Conservation (phyloP, 1,140 invertebrate species). For the Lasioglossum baleicum region DNA sequence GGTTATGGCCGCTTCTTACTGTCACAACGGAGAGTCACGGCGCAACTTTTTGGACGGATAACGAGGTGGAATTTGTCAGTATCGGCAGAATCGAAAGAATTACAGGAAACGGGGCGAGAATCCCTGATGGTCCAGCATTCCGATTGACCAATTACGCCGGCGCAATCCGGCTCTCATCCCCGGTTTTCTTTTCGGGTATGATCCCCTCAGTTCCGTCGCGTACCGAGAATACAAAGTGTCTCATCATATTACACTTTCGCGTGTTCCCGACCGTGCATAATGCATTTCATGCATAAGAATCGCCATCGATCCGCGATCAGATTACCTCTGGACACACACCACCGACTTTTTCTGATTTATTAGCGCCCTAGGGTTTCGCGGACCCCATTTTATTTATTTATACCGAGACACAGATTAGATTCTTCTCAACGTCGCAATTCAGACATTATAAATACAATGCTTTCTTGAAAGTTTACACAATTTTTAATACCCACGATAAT, state of each 20-base stretch:
- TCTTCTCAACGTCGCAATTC: no score
- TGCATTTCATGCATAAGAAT: background rate
- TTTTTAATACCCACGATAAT: no score
- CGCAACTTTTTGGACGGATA: constrained; percentile 36
- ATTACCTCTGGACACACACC: background rate
- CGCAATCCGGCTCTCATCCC: background rate
- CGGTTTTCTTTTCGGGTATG: constrained; percentile 7
- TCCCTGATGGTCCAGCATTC: constrained; percentile 38
- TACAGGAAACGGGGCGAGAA: constrained; percentile 30
- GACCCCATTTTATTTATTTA: no score
- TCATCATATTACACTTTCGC: background rate
- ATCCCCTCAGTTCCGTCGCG: background rate
- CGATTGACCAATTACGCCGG: constrained; percentile 36
- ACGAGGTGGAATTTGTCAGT: constrained; percentile 46
- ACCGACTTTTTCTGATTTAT: no score
- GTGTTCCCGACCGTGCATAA: no score
- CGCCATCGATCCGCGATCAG: background rate
- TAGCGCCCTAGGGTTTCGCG: no score
- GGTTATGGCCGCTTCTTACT: constrained; percentile 40
- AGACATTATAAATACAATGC: no score
- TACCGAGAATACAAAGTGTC: constrained; percentile 6
- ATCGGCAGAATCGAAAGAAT: constrained; percentile 43
- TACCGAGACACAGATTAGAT: no score
- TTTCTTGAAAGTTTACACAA: no score
- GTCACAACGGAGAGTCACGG: background rate